Evolutionary conservation across 2,888 invertebrate genomes (phyloP), one percentile per base, ranked within the genome.

Genomic region (Tetheella fluctuosa): DNA sequence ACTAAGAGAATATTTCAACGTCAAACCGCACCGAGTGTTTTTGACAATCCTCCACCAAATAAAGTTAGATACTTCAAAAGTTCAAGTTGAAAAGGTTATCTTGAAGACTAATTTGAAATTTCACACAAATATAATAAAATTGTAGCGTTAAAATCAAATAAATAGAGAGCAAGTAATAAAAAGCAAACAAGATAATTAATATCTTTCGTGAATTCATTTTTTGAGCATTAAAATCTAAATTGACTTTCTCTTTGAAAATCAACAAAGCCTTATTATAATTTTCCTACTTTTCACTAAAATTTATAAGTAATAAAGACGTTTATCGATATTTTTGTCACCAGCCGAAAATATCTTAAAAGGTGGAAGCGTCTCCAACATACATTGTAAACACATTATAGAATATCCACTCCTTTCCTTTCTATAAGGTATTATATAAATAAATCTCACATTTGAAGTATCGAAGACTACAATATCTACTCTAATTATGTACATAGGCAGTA

Each of bases 41-140:
- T 71, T 64, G 64, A 68, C 63, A 73, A 69, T 54, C 59, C 59
- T 64, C 30, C 48, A 25, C 42, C 56, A 63, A 70, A 62, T 48
- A 72, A 68, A 72, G 59, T 62, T 37, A 55, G 58, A 63, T 63
- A 52, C 25, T 54, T 56, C 61, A 74, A 67, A 64, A 65, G 61
- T 67, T 71, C 56, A 65, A 68, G 48, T 20, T 17, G 42, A 42
- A 42, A 39, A 15, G 15, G 39, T 42, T 17, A 42, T 12, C 17
- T 42, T 17, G 42, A 42, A 42, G 42, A 42, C 42, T 15, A 7
- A 42, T 42, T 42, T 42, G 39, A 39, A 12, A 39, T 39, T 39
- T 39, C 39, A 8, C 34, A 34, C 10, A 30, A 30, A 30, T 10
- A 30, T 2, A 10, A 30, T 10, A 7, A 10, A 10, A 10, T 30